phyloP scores from a whole-genome alignment of 2,888 invertebrate genomes.

The Zonitis immaculata region DNA sequence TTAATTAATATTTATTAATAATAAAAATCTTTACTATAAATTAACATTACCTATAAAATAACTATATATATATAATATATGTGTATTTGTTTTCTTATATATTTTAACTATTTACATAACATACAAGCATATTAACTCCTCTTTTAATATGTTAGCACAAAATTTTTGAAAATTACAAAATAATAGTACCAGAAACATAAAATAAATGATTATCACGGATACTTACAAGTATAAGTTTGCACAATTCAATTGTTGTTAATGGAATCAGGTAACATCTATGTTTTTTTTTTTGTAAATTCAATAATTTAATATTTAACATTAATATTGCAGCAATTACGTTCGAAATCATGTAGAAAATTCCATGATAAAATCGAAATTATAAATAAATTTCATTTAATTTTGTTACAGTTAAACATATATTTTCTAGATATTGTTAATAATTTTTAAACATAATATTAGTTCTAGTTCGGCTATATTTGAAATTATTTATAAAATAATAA shows the following conservation, averaged over 20 bases:
- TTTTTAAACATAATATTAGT: neutral
- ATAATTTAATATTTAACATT: neutral
- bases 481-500: conserved; percentile 13
- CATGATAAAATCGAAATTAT: neutral
- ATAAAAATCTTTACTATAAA: conserved; percentile 25
- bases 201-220: neutral
- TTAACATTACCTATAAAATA: conserved; percentile 27
- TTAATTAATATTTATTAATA: conserved; percentile 7
- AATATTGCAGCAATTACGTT: conserved; percentile 12
- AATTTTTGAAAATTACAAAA: conserved; percentile 10
- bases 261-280: conserved; percentile 15
- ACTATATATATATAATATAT: conserved; percentile 13
- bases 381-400: neutral
- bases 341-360: neutral
- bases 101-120: conserved; percentile 23
- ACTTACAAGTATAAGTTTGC: conserved; percentile 12
- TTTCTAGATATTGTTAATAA: neutral
- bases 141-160: conserved; percentile 4
- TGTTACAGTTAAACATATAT: neutral
- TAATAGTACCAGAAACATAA: neutral
- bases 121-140: conserved; percentile 22
- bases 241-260: conserved; percentile 11
- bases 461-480: conserved; percentile 4
- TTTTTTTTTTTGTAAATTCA: too few species aligned
- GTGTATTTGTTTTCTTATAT: conserved; percentile 1